phyloP scores from a whole-genome alignment of 92 coral and sea anemone species.

The Porites divaricata region DNA sequence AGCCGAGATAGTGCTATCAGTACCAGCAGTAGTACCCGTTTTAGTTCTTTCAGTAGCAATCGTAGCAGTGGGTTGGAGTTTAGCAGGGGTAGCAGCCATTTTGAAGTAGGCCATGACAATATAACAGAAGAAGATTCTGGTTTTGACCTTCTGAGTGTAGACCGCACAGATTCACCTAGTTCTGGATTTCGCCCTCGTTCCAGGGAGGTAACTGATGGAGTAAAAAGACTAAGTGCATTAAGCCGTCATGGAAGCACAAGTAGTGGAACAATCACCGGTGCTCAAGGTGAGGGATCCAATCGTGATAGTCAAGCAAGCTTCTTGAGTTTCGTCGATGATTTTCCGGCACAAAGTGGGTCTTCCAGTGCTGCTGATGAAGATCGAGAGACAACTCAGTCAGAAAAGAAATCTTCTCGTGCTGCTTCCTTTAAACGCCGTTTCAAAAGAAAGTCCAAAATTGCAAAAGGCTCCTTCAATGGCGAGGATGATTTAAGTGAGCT shows the following conservation, averaged over 20 bases:
- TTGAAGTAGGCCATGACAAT: conserved; percentile 58
- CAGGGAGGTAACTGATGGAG: conserved; percentile 3
- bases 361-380: conserved; percentile 79
- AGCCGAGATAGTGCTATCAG: conserved; percentile 81
- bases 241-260: conserved; percentile 64
- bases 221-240: conserved; percentile 11
- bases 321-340: conserved; percentile 53
- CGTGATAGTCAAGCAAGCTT: conserved; percentile 77
- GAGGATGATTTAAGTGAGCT: conserved; percentile 7
- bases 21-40: conserved; percentile 77
- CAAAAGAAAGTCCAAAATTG: conserved; percentile 26
- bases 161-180: not conserved
- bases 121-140: conserved; percentile 49
- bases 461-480: conserved; percentile 28
- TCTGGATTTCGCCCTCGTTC: conserved; percentile 20
- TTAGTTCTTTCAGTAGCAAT: conserved; percentile 68
- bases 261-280: conserved; percentile 70
- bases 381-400: conserved; percentile 30
- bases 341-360: conserved; percentile 61
- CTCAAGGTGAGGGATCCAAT: conserved; percentile 37
- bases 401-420: conserved; percentile 25
- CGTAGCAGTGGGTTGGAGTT: conserved; percentile 73
- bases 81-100: conserved; percentile 35
- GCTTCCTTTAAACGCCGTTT: conserved; percentile 32
- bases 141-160: conserved; percentile 14